A percentile compares a stretch with the other conserved stretches of the same genome.
Evolutionary conservation across 2,113 vertebrate species (phyloP).

Genomic region (Corvus hawaiiensis): DNA sequence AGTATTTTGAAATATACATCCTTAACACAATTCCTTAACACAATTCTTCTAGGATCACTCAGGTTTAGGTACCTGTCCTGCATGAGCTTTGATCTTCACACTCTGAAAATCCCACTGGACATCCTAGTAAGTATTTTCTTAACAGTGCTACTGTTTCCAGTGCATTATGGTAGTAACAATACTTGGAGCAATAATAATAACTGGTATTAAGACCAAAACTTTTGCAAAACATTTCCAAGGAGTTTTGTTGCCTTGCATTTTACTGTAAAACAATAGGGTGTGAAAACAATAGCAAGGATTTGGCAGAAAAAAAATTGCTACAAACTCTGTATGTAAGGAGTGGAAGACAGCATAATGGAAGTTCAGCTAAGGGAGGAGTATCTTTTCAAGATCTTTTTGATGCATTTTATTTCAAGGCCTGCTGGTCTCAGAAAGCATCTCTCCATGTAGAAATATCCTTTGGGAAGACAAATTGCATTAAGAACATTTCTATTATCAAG

Average conservation of each 20-base stretch:
- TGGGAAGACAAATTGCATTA: slow-evolving; percentile 4
- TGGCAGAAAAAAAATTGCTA: neutral
- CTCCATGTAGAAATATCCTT: neutral
- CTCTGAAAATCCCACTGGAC: neutral
- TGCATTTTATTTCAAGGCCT: neutral
- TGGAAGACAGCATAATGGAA: neutral
- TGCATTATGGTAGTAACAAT: neutral
- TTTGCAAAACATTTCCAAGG: neutral
- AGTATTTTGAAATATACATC: neutral
- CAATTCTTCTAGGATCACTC: neutral
- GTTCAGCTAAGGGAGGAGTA: neutral
- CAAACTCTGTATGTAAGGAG: neutral
- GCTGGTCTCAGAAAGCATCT: neutral
- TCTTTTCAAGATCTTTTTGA: neutral
- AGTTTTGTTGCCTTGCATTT: neutral
- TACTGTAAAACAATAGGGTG: neutral
- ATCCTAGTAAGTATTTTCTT: neutral
- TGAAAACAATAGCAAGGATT: neutral
- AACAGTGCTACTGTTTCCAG: neutral
- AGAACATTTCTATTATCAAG: slow-evolving; percentile 24
- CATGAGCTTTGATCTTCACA: neutral
- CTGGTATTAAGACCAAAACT: neutral
- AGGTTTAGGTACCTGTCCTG: neutral
- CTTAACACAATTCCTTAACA: neutral
- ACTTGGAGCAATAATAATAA: neutral